Conservation (phyloP, 2,888 invertebrate genomes). For the Callyntrura sp. region DNA sequence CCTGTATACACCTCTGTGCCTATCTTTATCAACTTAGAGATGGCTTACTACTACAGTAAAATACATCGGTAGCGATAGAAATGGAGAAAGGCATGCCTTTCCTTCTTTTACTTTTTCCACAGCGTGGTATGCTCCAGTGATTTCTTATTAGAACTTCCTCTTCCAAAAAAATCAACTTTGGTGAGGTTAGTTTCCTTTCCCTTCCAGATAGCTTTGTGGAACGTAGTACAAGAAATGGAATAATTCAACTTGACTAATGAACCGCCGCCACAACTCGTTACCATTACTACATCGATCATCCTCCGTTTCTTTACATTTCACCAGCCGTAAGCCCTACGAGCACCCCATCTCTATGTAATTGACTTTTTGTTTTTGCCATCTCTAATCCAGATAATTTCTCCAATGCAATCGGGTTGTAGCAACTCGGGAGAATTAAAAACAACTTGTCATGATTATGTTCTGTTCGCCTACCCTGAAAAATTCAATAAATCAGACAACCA, state of each 20-base stretch:
- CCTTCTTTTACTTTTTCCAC: background rate
- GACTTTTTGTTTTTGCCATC: slow-evolving; percentile 5
- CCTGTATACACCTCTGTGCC: background rate
- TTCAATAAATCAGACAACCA: too few species aligned
- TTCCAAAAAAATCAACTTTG: slow-evolving; percentile 11
- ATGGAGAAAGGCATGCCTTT: background rate
- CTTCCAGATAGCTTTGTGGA: slow-evolving; percentile 23
- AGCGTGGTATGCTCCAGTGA: background rate
- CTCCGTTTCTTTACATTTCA: slow-evolving; percentile 36
- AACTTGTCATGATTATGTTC: background rate
- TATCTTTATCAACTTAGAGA: background rate
- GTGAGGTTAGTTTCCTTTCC: slow-evolving; percentile 32
- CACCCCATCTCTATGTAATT: slow-evolving; percentile 38
- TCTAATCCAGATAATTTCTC: background rate
- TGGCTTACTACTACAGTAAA: background rate
- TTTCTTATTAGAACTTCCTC: slow-evolving; percentile 7
- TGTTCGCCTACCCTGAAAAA: too few species aligned
- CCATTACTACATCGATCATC: slow-evolving; percentile 65
- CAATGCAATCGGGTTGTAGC: background rate
- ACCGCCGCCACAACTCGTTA: slow-evolving; percentile 47
- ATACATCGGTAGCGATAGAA: background rate
- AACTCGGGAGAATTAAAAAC: background rate
- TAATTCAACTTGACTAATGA: slow-evolving; percentile 74
- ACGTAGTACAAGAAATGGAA: slow-evolving; percentile 17
- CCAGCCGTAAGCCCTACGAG: background rate